Base-by-base conservation (phyloP, 2,113 vertebrate genomes). In the Nicator chloris region DNA sequence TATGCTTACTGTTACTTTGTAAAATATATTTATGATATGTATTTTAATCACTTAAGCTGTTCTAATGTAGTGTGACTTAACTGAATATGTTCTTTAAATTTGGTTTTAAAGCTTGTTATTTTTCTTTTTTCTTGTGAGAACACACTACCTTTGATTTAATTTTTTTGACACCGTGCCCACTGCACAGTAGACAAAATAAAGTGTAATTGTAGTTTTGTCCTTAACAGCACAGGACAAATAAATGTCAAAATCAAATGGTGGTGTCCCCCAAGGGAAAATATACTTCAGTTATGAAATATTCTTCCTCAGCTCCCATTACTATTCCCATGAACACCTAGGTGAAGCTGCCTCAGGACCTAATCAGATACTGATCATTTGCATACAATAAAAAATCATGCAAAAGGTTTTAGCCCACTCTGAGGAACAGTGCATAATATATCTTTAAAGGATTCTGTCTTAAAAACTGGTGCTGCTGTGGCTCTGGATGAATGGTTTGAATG, bases 181-280 rank as follows among this genome's bases (percentile, higher is more conserved):
- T 97, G 93, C 86, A 97, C 59, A 90, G 92, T 72, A 95, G 76
- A 76, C 89, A 92, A 95, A 94, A 97, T 96, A 95, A 97, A 93
- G 81, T 97, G 90, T 97, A 98, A 97, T 96, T 98, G 96, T 98
- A 97, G 97, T 97, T 98, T 97, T 98, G 97, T 98, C 98, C 98
- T 98, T 98, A 98, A 97, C 93, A 95, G 96, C 82, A 97, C 96
- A 98, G 98, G 98, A 98, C 98, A 98, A 98, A 98, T 98, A 98
- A 98, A 98, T 98, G 98, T 98, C 98, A 98, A 98, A 98, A 98
- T 98, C 97, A 98, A 98, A 98, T 97, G 95, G 95, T 97, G 85
- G 96, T 97, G 88, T 98, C 93, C 95, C 98, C 86, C 96, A 96
- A 95, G 97, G 98, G 97, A 97, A 97, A 97, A 96, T 87, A 97